Evolutionary conservation across 2,888 invertebrate species (phyloP), one percentile per base, ranked within the genome.

Genomic region (Drosophila putrida): DNA sequence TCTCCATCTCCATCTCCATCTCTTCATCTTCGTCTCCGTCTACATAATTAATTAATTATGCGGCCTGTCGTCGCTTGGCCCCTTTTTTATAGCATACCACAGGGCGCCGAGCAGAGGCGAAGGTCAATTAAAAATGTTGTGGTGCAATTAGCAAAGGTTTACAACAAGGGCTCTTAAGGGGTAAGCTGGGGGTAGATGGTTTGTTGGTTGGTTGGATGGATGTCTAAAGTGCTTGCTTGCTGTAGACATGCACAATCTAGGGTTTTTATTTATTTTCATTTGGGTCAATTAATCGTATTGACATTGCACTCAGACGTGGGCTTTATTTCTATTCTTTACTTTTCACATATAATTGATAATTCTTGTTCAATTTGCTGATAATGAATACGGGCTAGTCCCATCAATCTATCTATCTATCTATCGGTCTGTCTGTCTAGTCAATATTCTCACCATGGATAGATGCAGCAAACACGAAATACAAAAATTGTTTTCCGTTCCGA

Each of bases 311-410:
- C 70, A 61, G 68, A 41, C 47, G 43, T 44, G 28, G 55, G 50
- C 62, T 82, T 63, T 9, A 0, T 51, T 59, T 39, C 5, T 38
- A 5, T 46, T 44, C 15, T 31, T 33, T 51, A 35, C 47, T 58
- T 67, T 82, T 63, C 75, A 58, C 80, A 72, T 82, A 85, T 83
- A 86, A 83, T 83, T 88, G 83, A 88, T 88, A 86, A 83, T 57
- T 75, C 80, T 62, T 59, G 83, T 68, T 44, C 46, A 75, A 63
- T 63, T 58, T 15, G 67, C 66, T 53, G 88, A 80, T 87, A 88
- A 79, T 36, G 63, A 46, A 70, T 53, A 55, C 66, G 66, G 67
- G 62, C 68, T 75, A 61, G 75, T 15, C 41, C 20, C 49, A 36
- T 43, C 50, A 13, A 31, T n/a, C 27, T 38, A 65, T 36, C 66